phyloP scores from a whole-genome alignment of 2,797 vertebrate species.

The Fistularia commersonii region DNA sequence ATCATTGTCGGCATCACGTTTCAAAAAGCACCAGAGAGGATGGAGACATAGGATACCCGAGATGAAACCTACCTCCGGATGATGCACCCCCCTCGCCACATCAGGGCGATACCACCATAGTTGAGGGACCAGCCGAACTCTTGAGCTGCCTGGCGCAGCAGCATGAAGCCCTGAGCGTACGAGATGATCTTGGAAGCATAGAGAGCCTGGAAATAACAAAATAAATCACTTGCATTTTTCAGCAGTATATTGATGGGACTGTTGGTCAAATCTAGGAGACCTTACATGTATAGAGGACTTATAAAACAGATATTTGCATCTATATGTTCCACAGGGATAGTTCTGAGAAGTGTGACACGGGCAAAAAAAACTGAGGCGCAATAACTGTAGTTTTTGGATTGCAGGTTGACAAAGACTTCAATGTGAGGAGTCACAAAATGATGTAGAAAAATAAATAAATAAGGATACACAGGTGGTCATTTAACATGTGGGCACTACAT shows the following conservation, averaged over 20 bases:
- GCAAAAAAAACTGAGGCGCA: too few relatives aligned
- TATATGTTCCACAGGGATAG: too few relatives aligned
- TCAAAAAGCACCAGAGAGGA: constrained; percentile 21
- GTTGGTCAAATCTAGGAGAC: too few relatives aligned
- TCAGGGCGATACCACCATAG: constrained; percentile 94
- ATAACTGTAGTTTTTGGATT: too few relatives aligned
- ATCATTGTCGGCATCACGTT: constrained; percentile 25
- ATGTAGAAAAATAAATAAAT: too few relatives aligned
- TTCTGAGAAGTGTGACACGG: too few relatives aligned
- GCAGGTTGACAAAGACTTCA: too few relatives aligned
- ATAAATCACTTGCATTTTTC: neutral
- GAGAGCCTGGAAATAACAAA: constrained; percentile 77
- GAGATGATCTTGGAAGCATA: constrained; percentile 99
- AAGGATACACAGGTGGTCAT: too few relatives aligned
- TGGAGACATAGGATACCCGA: neutral
- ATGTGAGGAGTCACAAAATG: too few relatives aligned
- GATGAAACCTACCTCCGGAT: constrained; percentile 84
- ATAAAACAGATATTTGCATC: too few relatives aligned
- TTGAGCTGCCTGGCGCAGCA: constrained; percentile 88
- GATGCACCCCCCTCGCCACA: constrained; percentile 99
- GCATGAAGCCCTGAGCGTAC: constrained; percentile 96
- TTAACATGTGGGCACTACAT: too few relatives aligned
- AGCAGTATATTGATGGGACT: neutral
- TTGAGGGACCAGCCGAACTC: constrained; percentile 94
- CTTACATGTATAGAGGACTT: too few relatives aligned